Evolutionary conservation across 1,140 invertebrate genomes (phyloP), one percentile per base, ranked within the genome.

Genomic region (Mamestra configurata): DNA sequence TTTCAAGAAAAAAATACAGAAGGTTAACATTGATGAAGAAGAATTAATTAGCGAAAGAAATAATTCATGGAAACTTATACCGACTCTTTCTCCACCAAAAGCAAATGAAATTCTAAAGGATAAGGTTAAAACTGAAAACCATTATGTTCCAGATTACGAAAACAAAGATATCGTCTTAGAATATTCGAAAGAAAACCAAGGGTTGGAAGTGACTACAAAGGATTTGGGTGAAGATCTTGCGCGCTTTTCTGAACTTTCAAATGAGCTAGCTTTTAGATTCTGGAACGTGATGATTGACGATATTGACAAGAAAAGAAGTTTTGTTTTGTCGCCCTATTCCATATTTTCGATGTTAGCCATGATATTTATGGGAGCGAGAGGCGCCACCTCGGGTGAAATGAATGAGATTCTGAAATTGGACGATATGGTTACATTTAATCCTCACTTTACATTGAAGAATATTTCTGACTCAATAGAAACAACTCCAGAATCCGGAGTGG

Each of bases 311-410:
- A 97, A 96, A 13, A 95, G 97, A 82, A 98, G 98, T 82, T 94
- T 98, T 80, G 96, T 98, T n/a, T 90, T 98, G 2, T 98, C 98
- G 10, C 98, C 98, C 0, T 98, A 98, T 83, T 98, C 97, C 0
- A 96, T 98, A 76, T 98, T 97, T 1, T 98, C 97, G 3, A 96
- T 98, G 87, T 88, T 98, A 3, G 97, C 98, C 2, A 98, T 98
- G 98, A 96, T 98, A 40, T 98, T 98, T 89, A 96, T 98, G 49
- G 98, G 98, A 2, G 98, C 98, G 4, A 95, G 97, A 80, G 98
- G 98, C 43, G 96, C 97, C n/a, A 98, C 98, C 0, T 98, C 98
- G 0, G 97, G 97, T 0, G 97, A 98, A 95, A 98, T 98, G 97
- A 98, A 98, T 86, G 97, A 98, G 81, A 96, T 98, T 13, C 95